phyloP scores from a whole-genome alignment of 2,113 vertebrate genomes.

The Paracanthobrama guichenoti region DNA sequence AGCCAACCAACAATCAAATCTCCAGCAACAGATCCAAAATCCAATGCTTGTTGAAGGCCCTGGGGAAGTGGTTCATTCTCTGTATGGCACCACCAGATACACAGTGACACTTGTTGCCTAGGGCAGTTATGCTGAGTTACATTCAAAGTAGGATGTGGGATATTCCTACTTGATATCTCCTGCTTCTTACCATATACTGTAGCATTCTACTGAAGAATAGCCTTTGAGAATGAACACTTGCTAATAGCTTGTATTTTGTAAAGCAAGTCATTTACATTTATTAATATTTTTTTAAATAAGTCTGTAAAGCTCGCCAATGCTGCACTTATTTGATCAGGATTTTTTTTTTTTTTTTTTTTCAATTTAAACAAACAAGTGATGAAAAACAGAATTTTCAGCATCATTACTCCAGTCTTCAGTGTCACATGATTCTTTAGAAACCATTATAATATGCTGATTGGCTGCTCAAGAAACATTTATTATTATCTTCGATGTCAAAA shows the following conservation, averaged over 20 bases:
- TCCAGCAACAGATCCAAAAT: conserved; percentile 59
- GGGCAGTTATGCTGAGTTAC: conserved; percentile 46
- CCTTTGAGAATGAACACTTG: not conserved
- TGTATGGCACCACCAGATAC: conserved; percentile 70
- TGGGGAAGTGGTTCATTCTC: conserved; percentile 66
- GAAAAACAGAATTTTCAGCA: not conserved
- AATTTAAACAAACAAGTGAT: not conserved
- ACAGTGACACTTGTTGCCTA: conserved; percentile 62
- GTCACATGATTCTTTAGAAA: not conserved
- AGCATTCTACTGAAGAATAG: not conserved
- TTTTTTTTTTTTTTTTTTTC: too few relatives aligned
- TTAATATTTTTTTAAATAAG: not conserved
- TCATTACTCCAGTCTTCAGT: not conserved
- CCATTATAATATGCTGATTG: too few relatives aligned
- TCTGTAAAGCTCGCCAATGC: not conserved
- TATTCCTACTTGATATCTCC: not conserved
- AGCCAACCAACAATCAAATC: conserved; percentile 60
- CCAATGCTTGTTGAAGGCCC: conserved; percentile 49
- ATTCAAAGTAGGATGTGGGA: conserved; percentile 1
- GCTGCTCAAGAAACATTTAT: too few relatives aligned
- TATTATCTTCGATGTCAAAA: too few relatives aligned
- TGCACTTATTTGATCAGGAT: not conserved
- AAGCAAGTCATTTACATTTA: not conserved
- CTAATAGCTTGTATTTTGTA: not conserved
- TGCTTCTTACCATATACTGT: not conserved